Base-by-base conservation (phyloP, 2,113 vertebrate species). In the Plestiodon gilberti region DNA sequence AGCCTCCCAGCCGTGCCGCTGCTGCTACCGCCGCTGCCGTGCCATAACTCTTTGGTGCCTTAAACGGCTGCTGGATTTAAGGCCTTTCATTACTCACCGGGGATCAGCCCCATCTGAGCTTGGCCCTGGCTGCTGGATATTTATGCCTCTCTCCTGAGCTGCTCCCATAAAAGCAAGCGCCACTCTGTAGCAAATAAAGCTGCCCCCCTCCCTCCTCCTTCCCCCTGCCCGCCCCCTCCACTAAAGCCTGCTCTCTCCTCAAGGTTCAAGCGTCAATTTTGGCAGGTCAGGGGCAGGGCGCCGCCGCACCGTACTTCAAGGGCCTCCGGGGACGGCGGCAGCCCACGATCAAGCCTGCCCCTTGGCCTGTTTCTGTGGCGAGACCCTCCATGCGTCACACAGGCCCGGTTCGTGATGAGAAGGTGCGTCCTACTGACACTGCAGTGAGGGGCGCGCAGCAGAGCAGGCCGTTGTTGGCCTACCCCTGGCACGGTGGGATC, bases 21-120 rank as follows among this genome's bases (percentile, higher is more conserved):
- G 78, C 69, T 67, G 57, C 61, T 13, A 55, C 85, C 20, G 70
- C 84, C 28, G 59, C 73, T 25, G 78, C 67, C 4, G 62, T 22
- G 77, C 73, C 88, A 86, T 87, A 89, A 92, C 57, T 92, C 89
- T 90, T 90, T 73, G 65, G 76, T 78, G 89, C 71, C 91, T 90
- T 89, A 88, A 88, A 81, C 65, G 81, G 87, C 85, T 84, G 87
- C 87, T 84, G 85, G 87, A 92, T 90, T 90, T 90, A 88, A 92
- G 85, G 82, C 81, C 87, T 85, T 90, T 90, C 91, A 78, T 89
- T 90, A 73, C 89, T 86, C 82, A 83, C 89, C 74, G 75, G 84
- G 87, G 89, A 92, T 89, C 80, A 89, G 90, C 83, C 75, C 89
- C 86, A 77, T 83, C 86, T 61, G 64, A 61, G 64, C 30, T 43